Evolutionary conservation across 2,797 vertebrate genomes (phyloP).

Genomic region (Cuculus canorus): DNA sequence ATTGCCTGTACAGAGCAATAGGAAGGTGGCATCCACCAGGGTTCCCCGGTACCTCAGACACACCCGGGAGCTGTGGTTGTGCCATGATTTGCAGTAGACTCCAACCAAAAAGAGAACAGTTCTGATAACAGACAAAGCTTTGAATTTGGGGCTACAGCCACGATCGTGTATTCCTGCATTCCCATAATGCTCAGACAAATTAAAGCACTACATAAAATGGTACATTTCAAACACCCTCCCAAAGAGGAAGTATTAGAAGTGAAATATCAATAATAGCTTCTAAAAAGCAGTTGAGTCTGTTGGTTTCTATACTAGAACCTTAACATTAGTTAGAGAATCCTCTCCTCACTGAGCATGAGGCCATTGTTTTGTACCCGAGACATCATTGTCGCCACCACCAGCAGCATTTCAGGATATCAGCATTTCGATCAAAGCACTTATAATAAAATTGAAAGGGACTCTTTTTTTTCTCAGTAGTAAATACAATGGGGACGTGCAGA

Average conservation of each 20-base stretch:
- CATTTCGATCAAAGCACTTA: background rate
- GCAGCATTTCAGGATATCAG: background rate
- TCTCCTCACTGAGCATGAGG: background rate
- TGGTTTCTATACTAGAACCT: background rate
- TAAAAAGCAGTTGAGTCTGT: background rate
- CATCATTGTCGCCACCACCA: background rate
- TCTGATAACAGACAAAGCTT: background rate
- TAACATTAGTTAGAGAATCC: background rate
- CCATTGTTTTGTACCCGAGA: background rate
- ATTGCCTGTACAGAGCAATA: background rate
- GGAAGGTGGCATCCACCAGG: background rate
- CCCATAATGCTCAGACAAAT: background rate
- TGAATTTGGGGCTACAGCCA: background rate
- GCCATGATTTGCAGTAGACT: background rate
- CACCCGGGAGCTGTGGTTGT: background rate
- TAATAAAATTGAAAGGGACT: background rate
- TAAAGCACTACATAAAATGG: background rate
- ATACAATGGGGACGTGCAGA: background rate
- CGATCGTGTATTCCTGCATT: background rate
- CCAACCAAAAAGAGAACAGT: background rate
- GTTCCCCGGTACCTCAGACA: background rate
- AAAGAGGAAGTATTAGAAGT: background rate
- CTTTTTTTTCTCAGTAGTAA: background rate
- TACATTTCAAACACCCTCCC: background rate
- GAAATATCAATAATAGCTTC: background rate